Percentiles rank a stretch among this genome's conserved stretches.
Evolutionary conservation across 64 coral and sea anemone genomes (phyloP).

Genomic region (Porites lutea): DNA sequence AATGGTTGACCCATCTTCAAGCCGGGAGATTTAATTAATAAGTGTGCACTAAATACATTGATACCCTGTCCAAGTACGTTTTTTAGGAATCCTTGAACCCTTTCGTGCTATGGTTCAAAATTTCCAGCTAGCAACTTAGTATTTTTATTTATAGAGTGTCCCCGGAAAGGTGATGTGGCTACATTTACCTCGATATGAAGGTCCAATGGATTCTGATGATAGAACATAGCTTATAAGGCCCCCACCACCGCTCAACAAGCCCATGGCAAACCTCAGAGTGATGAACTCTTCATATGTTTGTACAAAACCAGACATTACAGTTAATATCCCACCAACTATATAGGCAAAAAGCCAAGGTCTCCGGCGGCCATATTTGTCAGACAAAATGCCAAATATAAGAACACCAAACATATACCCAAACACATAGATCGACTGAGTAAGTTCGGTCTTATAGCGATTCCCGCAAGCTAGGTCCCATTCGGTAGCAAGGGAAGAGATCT

Average conservation of each 20-base stretch:
- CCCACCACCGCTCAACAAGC: conserved; percentile 65
- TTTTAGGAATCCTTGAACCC: no score
- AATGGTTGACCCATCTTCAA: no score
- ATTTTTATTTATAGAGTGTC: no score
- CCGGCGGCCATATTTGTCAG: conserved; percentile 74
- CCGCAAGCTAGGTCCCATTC: conserved; percentile 83
- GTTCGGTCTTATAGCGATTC: conserved; percentile 71
- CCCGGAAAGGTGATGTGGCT: no score
- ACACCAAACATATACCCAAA: conserved; percentile 77
- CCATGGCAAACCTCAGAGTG: conserved; percentile 54
- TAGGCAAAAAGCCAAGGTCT: conserved; percentile 61
- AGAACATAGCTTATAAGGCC: conserved; percentile 70
- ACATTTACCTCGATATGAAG: conserved; percentile 70
- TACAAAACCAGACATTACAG: conserved; percentile 66
- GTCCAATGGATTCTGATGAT: conserved; percentile 79
- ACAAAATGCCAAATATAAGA: conserved; percentile 66
- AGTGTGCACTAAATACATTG: no score
- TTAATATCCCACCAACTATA: conserved; percentile 39
- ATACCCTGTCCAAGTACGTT: no score
- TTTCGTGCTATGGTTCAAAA: no score
- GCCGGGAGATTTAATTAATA: no score
- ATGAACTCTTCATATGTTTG: conserved; percentile 67
- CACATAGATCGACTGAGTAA: conserved; percentile 72
- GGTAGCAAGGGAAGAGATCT: conserved; percentile 76
- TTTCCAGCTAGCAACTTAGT: no score